These are phyloP conservation scores for Brachionus paranguensis DNA, from an alignment of 1,140 invertebrate genomes.

Conservation along the genomic window DNA sequence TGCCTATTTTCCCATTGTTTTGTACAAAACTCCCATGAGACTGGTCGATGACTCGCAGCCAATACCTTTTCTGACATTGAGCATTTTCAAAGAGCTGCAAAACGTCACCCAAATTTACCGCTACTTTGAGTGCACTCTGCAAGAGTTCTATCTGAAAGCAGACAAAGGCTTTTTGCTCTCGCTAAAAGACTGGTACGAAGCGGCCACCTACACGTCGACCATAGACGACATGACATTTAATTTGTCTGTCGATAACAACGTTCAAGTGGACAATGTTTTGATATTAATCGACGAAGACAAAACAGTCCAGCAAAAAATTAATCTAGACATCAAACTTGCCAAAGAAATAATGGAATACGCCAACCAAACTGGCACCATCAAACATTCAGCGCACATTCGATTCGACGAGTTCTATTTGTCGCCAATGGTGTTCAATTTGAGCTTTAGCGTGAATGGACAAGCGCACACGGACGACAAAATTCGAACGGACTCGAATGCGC, in stretches of 20 bases:
- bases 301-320: background rate
- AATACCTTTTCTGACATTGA: slow-evolving; percentile 67
- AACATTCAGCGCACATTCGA: slow-evolving; percentile 33
- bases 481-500: slow-evolving; percentile 46
- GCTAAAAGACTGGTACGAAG: slow-evolving; percentile 61
- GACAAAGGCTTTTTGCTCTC: slow-evolving; percentile 68
- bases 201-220: background rate
- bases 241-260: slow-evolving; percentile 58
- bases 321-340: background rate
- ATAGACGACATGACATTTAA: slow-evolving; percentile 51
- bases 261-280: background rate
- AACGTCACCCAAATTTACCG: slow-evolving; percentile 59
- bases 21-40: slow-evolving; percentile 62
- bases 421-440: slow-evolving; percentile 55
- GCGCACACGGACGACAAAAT: slow-evolving; percentile 48
- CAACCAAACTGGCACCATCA: background rate
- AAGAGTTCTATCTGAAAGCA: slow-evolving; percentile 68
- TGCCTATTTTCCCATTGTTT: slow-evolving; percentile 69
- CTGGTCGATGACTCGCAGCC: slow-evolving; percentile 55
- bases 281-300: slow-evolving; percentile 19
- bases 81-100: slow-evolving; percentile 55
- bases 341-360: slow-evolving; percentile 36
- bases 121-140: slow-evolving; percentile 65
- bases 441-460: slow-evolving; percentile 63
- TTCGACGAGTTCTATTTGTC: slow-evolving; percentile 27